phyloP scores from a whole-genome alignment of 2,797 vertebrate genomes.

The Ispidina lecontei region DNA sequence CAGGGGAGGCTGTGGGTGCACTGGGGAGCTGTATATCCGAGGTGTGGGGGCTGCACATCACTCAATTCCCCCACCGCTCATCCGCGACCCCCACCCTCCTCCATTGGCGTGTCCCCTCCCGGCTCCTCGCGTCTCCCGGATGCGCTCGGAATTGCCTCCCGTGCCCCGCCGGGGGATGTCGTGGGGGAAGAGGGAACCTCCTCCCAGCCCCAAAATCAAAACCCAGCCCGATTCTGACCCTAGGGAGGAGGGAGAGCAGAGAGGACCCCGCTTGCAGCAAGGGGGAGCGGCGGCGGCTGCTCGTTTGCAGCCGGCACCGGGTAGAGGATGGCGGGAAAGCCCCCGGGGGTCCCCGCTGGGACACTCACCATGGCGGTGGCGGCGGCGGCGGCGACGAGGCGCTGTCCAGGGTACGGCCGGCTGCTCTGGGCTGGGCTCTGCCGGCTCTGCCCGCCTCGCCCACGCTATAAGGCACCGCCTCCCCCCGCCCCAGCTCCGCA shows the following conservation, averaged over 20 bases:
- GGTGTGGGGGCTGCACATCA: too few species aligned
- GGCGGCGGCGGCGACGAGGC: background rate
- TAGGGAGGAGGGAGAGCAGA: background rate
- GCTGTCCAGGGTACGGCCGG: background rate
- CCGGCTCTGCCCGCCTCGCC: background rate
- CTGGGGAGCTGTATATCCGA: background rate
- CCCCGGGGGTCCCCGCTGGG: background rate
- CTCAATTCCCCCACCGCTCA: background rate
- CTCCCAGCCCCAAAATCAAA: background rate
- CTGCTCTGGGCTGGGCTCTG: background rate
- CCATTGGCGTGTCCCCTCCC: background rate
- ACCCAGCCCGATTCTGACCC: too few species aligned
- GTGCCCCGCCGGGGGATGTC: background rate
- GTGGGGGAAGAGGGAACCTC: background rate
- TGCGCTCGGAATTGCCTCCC: background rate
- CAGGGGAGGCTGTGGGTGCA: rapidly evolving
- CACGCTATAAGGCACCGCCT: constrained; percentile 20
- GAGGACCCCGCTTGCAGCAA: background rate
- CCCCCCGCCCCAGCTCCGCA: background rate
- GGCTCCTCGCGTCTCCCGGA: background rate
- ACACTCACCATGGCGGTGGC: background rate
- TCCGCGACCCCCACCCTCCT: background rate
- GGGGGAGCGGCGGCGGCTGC: background rate
- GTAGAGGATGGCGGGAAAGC: background rate
- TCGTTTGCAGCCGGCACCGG: background rate